Percentiles rank a stretch among this genome's conserved stretches.
Evolutionary conservation across 2,113 vertebrate species (phyloP).

Genomic region (Cynopterus brachyotis): DNA sequence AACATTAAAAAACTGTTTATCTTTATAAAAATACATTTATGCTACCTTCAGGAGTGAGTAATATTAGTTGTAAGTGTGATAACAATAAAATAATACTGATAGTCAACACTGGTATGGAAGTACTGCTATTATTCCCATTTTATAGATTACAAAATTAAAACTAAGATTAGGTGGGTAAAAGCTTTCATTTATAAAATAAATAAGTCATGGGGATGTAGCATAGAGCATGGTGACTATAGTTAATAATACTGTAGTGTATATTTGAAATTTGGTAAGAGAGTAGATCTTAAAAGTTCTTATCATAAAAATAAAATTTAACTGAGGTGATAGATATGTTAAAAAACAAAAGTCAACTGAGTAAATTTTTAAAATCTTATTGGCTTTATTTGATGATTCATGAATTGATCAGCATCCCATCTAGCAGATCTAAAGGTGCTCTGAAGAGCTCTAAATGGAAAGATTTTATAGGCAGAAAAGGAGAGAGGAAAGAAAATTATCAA

Average conservation of each 20-base stretch:
- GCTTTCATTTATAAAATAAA: neutral
- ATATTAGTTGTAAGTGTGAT: neutral
- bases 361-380: neutral
- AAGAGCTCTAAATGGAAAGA: neutral
- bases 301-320: neutral
- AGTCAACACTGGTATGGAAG: neutral
- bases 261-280: neutral
- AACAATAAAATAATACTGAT: neutral
- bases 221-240: neutral
- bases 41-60: neutral
- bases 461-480: neutral
- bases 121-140: neutral
- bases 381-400: neutral
- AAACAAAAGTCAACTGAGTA: neutral
- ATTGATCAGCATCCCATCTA: neutral
- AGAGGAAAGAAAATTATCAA: neutral
- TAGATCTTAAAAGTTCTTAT: neutral
- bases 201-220: neutral
- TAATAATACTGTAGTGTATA: neutral
- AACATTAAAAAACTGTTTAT: neutral
- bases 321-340: neutral
- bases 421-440: neutral
- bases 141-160: neutral
- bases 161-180: neutral
- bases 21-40: neutral